Conservation (phyloP, 1,140 invertebrate genomes). For the Littorina saxatilis region DNA sequence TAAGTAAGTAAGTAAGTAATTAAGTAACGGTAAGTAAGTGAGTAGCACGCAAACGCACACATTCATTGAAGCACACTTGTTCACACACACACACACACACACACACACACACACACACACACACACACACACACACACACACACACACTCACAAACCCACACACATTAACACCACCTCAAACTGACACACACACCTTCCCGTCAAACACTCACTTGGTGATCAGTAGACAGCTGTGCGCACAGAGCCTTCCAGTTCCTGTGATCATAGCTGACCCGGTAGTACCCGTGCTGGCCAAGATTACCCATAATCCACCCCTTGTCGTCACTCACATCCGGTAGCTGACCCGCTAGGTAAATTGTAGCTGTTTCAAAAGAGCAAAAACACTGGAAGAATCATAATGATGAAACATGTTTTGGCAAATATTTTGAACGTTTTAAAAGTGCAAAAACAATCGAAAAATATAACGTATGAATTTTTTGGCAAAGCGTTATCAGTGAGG, state of each 20-base stretch:
- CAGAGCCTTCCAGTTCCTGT: conserved; percentile 85
- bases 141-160: conserved; percentile 6
- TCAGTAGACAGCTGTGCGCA: conserved; percentile 83
- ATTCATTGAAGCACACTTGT: no score
- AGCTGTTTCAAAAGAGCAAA: no score
- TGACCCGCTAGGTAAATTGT: background rate
- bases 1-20: no score
- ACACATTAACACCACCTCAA: background rate
- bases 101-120: no score
- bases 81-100: no score
- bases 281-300: conserved; percentile 91
- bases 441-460: background rate
- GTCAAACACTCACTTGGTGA: conserved; percentile 76
- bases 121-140: conserved; percentile 2
- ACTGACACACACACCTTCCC: background rate
- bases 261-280: conserved; percentile 90
- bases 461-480: no score
- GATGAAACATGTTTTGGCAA: no score
- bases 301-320: conserved; percentile 85
- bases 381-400: no score
- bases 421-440: background rate
- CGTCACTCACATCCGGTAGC: conserved; percentile 23
- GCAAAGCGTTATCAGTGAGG: no score
- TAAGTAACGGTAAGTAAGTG: no score
- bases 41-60: no score